These are phyloP conservation scores for Chamaetylas fuelleborni DNA, from an alignment of 2,113 vertebrate species.

Conservation along the genomic window DNA sequence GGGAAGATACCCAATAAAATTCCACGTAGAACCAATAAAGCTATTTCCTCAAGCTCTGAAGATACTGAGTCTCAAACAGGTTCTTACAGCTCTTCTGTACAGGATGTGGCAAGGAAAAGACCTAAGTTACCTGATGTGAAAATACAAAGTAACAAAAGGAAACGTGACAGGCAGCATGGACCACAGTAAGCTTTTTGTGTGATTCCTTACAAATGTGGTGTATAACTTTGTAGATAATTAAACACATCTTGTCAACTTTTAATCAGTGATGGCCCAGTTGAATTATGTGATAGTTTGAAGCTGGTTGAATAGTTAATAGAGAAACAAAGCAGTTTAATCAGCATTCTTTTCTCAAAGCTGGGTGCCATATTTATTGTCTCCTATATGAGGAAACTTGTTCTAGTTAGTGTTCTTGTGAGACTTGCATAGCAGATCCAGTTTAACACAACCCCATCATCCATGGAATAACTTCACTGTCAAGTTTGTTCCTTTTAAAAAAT, in stretches of 20 bases:
- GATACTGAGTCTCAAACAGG: not conserved
- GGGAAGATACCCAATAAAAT: not conserved
- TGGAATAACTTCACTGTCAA: not conserved
- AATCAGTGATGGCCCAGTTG: not conserved
- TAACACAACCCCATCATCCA: not conserved
- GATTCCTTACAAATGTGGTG: not conserved
- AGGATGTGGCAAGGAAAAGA: fast-evolving
- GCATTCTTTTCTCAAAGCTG: not conserved
- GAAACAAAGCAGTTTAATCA: not conserved
- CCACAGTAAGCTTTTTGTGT: slow-evolving; percentile 21
- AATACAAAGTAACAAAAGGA: slow-evolving; percentile 2
- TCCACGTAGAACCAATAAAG: not conserved
- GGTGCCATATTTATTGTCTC: not conserved
- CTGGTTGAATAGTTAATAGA: not conserved
- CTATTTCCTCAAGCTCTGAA: not conserved
- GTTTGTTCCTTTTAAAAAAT: not conserved
- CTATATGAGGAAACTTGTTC: not conserved
- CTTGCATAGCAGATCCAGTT: not conserved
- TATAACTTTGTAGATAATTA: not conserved
- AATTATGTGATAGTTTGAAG: not conserved
- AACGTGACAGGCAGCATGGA: fast-evolving
- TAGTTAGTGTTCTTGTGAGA: not conserved
- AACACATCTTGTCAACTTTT: not conserved
- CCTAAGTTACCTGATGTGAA: not conserved
- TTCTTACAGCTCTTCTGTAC: not conserved